Conservation (phyloP, 2,888 invertebrate species). For the Drosophila parthenogenetica region DNA sequence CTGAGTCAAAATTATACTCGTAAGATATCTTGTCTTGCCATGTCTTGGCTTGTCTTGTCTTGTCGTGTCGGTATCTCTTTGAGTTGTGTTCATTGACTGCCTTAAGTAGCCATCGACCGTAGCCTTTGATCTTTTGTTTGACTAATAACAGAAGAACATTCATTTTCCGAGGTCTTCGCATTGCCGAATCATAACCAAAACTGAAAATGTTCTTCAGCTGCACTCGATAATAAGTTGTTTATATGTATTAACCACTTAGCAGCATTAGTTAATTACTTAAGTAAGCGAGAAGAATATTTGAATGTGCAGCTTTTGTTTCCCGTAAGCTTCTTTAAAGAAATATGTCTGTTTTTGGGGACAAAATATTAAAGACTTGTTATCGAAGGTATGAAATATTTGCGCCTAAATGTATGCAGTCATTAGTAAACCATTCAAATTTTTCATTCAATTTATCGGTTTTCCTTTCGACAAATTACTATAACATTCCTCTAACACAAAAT, state of each 20-base stretch:
- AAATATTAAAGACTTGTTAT: too few relatives aligned
- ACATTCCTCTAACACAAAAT: not conserved
- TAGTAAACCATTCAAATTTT: too few relatives aligned
- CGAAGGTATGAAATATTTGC: too few relatives aligned
- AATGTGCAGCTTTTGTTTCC: too few relatives aligned
- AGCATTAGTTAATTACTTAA: not conserved
- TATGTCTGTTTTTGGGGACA: too few relatives aligned
- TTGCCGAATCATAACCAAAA: not conserved
- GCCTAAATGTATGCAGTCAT: too few relatives aligned
- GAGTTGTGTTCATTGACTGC: constrained; percentile 35
- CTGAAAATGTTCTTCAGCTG: not conserved
- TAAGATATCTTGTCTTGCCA: constrained; percentile 29
- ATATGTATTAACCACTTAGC: not conserved
- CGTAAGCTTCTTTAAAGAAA: too few relatives aligned
- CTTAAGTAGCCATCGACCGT: constrained; percentile 23
- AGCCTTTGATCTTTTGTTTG: constrained; percentile 68
- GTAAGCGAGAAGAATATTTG: not conserved
- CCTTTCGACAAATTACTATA: too few relatives aligned
- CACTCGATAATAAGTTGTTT: not conserved
- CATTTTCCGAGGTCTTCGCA: not conserved
- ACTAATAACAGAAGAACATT: constrained; percentile 41
- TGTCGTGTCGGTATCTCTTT: constrained; percentile 47
- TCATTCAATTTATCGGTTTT: too few relatives aligned
- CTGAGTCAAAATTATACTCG: constrained; percentile 21
- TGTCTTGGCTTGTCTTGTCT: constrained; percentile 29